Conservation (phyloP, 2,113 vertebrate genomes). For the Alosa alosa region DNA sequence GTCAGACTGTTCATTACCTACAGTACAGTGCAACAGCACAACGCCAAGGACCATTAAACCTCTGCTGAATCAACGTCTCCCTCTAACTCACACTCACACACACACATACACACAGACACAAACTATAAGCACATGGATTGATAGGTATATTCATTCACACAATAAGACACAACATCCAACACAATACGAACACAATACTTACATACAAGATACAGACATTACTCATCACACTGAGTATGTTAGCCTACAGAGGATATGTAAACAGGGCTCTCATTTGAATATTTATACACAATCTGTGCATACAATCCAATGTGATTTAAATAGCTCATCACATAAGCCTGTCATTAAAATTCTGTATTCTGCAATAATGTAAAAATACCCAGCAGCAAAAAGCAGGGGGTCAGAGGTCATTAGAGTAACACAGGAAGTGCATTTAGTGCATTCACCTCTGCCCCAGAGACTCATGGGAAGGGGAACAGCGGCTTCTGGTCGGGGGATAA, state of each 20-base stretch:
- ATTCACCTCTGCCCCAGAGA: neutral
- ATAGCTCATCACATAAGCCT: too few relatives aligned
- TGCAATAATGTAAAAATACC: neutral
- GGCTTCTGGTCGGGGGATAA: neutral
- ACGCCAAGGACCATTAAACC: slow-evolving; percentile 38
- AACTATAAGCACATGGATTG: too few relatives aligned
- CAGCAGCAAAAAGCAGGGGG: neutral
- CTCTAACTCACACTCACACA: slow-evolving; percentile 3
- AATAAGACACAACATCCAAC: neutral
- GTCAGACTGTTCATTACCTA: slow-evolving; percentile 38
- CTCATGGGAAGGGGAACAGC: slow-evolving; percentile 10
- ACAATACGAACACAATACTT: neutral
- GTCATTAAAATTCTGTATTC: neutral
- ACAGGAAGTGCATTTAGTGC: slow-evolving; percentile 1
- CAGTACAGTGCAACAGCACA: slow-evolving; percentile 22
- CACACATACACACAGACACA: slow-evolving; percentile 16
- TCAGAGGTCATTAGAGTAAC: neutral
- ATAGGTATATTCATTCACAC: neutral
- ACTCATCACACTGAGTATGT: too few relatives aligned
- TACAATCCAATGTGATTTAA: too few relatives aligned
- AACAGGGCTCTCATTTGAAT: neutral
- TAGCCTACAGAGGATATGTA: neutral
- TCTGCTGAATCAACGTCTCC: slow-evolving; percentile 33
- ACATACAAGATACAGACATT: neutral
- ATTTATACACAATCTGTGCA: neutral